phyloP scores from a whole-genome alignment of 2,113 vertebrate species.

The Silurus glanis region DNA sequence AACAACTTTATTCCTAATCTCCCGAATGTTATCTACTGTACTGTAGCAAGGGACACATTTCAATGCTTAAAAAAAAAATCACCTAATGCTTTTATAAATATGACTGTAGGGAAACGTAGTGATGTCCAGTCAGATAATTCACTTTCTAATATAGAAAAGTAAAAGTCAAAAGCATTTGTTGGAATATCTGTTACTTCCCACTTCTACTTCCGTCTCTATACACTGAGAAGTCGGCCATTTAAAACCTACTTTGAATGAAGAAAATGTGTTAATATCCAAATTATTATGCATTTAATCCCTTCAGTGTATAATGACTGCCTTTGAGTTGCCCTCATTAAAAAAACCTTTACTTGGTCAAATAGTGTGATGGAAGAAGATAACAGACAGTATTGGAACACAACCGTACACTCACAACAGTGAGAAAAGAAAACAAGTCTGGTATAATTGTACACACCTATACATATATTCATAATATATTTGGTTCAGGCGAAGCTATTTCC shows the following conservation, averaged over 20 bases:
- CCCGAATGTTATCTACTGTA: not conserved
- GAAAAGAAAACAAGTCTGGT: not conserved
- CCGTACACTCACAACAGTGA: not conserved
- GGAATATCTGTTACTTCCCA: no score
- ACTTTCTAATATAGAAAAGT: not conserved
- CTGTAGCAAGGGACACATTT: not conserved
- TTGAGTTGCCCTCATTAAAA: not conserved
- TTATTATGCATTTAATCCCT: not conserved
- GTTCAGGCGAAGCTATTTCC: conserved; percentile 23
- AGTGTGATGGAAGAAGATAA: not conserved
- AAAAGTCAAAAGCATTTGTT: not conserved
- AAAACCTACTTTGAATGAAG: not conserved
- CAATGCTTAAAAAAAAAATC: not conserved
- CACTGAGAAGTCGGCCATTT: not conserved
- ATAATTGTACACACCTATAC: not conserved
- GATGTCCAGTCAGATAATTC: not conserved
- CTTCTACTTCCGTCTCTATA: not conserved
- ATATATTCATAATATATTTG: conserved; percentile 43
- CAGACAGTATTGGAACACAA: conserved; percentile 21
- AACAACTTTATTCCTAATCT: not conserved
- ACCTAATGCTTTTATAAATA: not conserved
- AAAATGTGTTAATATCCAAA: not conserved
- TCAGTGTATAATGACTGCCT: not conserved
- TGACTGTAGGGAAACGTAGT: not conserved
- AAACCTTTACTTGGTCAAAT: not conserved